Percentiles rank a stretch among this genome's conserved stretches.
phyloP scores from a whole-genome alignment of 1,140 invertebrate genomes.

The Mamestra configurata region DNA sequence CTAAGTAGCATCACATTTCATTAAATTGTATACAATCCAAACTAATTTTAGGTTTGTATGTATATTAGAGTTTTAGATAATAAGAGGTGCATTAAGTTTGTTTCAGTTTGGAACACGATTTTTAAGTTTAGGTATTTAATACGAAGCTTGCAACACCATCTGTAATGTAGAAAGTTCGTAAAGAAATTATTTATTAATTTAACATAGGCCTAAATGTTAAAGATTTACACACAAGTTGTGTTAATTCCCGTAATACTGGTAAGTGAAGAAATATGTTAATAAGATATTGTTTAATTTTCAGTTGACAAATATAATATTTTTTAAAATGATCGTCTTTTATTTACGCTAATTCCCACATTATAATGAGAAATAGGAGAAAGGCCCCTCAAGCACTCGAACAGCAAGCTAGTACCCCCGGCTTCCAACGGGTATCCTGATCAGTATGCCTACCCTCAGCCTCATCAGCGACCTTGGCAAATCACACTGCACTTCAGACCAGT shows the following conservation, averaged over 20 bases:
- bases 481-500: too few relatives aligned
- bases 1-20: conserved; percentile 50
- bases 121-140: conserved; percentile 66
- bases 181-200: conserved; percentile 70
- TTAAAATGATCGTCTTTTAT: conserved; percentile 70
- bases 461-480: too few relatives aligned
- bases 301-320: conserved; percentile 87
- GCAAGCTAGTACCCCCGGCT: too few relatives aligned
- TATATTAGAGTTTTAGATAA: conserved; percentile 81
- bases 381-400: too few relatives aligned
- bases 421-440: too few relatives aligned
- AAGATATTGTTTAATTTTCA: conserved; percentile 84
- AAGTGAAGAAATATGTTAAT: conserved; percentile 66
- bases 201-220: conserved; percentile 79
- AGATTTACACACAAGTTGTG: conserved; percentile 69
- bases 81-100: conserved; percentile 81
- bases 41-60: conserved; percentile 64
- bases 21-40: conserved; percentile 46
- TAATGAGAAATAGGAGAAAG: not conserved
- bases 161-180: conserved; percentile 54
- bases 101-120: conserved; percentile 64
- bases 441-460: too few relatives aligned
- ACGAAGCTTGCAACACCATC: conserved; percentile 60
- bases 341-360: not conserved
- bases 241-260: conserved; percentile 78